Evolutionary conservation across 2,113 vertebrate species (phyloP).

Genomic region (Bufo gargarizans): DNA sequence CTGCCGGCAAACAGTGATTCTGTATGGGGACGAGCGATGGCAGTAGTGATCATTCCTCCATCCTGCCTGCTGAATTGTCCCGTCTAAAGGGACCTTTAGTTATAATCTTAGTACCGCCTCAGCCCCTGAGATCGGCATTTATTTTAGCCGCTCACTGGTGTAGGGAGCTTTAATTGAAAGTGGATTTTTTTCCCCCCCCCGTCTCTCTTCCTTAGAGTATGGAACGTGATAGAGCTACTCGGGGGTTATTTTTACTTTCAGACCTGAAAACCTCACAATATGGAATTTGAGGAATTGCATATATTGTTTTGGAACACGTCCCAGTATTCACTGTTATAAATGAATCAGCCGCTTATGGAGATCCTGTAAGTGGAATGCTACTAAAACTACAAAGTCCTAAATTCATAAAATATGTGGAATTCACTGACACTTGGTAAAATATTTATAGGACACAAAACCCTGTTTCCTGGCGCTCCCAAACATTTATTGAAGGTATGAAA

Average conservation of each 20-base stretch:
- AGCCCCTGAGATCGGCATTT: too few relatives aligned
- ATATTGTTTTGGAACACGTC: constrained; percentile 39
- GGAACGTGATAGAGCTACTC: not conserved
- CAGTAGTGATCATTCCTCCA: too few relatives aligned
- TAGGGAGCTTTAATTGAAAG: not conserved
- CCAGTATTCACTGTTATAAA: constrained; percentile 46
- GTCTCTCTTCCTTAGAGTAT: not conserved
- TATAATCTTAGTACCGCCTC: too few relatives aligned
- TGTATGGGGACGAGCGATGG: too few relatives aligned
- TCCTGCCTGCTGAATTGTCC: too few relatives aligned
- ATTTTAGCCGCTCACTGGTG: too few relatives aligned
- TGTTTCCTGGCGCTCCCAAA: not conserved
- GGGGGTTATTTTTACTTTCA: not conserved
- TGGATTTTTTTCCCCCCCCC: not conserved
- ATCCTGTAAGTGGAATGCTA: constrained; percentile 47
- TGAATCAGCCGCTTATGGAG: constrained; percentile 31
- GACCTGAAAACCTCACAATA: constrained; percentile 10
- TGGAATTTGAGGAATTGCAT: constrained; percentile 46
- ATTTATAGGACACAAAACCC: not conserved
- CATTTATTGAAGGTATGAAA: too few relatives aligned
- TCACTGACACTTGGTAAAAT: not conserved
- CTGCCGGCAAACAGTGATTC: too few relatives aligned
- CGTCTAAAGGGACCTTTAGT: too few relatives aligned
- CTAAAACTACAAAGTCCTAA: constrained; percentile 33
- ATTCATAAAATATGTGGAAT: constrained; percentile 27